These are phyloP conservation scores for Crioceris asparagi DNA, from an alignment of 2,888 invertebrate genomes.

Conservation along the genomic window DNA sequence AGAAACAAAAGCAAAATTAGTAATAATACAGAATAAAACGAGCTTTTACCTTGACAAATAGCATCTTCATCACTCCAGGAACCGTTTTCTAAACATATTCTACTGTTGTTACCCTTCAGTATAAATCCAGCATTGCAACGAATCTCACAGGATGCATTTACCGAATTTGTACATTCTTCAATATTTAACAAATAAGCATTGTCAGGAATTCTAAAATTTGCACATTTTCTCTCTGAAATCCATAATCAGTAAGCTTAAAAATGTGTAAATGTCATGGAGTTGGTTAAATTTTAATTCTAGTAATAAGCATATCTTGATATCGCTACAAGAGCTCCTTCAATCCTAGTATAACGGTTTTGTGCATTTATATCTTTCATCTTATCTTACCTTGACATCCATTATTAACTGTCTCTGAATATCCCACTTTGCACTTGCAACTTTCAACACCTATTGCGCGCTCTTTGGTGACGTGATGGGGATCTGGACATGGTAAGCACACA, in stretches of 20 bases:
- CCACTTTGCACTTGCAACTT: slow-evolving; percentile 51
- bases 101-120: slow-evolving; percentile 40
- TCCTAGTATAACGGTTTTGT: background rate
- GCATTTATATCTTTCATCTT: background rate
- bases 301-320: no score
- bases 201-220: slow-evolving; percentile 45
- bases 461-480: slow-evolving; percentile 50
- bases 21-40: background rate
- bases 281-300: no score
- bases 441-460: slow-evolving; percentile 44
- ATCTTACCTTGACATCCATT: slow-evolving; percentile 46
- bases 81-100: slow-evolving; percentile 53
- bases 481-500: slow-evolving; percentile 46
- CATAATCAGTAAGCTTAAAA: no score
- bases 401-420: slow-evolving; percentile 42
- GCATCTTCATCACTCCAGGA: slow-evolving; percentile 56
- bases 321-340: no score
- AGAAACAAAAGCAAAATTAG: background rate
- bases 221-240: slow-evolving; percentile 46
- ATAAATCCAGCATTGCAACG: slow-evolving; percentile 54
- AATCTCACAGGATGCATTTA: slow-evolving; percentile 60
- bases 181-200: slow-evolving; percentile 57
- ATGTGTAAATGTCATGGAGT: no score
- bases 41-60: slow-evolving; percentile 45
- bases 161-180: slow-evolving; percentile 49